These are phyloP conservation scores for Amyelois transitella DNA, from an alignment of 1,140 invertebrate species.

Conservation along the genomic window DNA sequence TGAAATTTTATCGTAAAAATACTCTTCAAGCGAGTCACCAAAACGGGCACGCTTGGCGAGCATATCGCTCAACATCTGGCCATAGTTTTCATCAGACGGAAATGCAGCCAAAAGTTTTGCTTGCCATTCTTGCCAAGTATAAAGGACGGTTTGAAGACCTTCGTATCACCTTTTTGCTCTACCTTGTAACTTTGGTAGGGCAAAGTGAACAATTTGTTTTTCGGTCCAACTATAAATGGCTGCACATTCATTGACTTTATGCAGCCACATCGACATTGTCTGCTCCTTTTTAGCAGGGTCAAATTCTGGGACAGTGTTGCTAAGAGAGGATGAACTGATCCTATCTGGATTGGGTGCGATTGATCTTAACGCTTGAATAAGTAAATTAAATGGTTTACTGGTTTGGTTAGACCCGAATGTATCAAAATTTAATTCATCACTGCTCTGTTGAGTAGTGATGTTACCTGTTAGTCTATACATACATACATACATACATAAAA, in stretches of 20 bases:
- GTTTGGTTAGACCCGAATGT: no score
- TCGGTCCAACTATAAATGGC: constrained; percentile 1
- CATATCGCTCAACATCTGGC: no score
- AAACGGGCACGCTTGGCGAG: neutral
- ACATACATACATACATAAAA: no score
- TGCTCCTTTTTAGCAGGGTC: no score
- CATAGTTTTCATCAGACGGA: neutral
- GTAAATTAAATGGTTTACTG: no score
- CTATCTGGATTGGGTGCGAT: neutral
- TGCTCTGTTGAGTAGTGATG: no score
- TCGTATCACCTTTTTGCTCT: constrained; percentile 1
- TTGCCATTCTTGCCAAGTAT: constrained; percentile 4
- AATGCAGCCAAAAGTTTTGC: neutral
- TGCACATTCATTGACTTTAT: constrained; percentile 4
- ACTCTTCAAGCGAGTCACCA: constrained; percentile 3
- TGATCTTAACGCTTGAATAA: no score
- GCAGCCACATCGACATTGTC: constrained; percentile 3
- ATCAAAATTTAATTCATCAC: no score
- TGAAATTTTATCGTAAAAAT: constrained; percentile 5
- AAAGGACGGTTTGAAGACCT: neutral
- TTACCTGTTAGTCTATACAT: no score
- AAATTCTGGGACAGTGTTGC: constrained; percentile 8
- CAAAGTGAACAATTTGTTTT: neutral
- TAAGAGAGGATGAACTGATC: no score
- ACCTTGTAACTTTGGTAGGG: neutral